Percentiles rank a stretch among this genome's conserved stretches.
phyloP scores from a whole-genome alignment of 2,888 invertebrate species.

The Lasioglossum villosulum region DNA sequence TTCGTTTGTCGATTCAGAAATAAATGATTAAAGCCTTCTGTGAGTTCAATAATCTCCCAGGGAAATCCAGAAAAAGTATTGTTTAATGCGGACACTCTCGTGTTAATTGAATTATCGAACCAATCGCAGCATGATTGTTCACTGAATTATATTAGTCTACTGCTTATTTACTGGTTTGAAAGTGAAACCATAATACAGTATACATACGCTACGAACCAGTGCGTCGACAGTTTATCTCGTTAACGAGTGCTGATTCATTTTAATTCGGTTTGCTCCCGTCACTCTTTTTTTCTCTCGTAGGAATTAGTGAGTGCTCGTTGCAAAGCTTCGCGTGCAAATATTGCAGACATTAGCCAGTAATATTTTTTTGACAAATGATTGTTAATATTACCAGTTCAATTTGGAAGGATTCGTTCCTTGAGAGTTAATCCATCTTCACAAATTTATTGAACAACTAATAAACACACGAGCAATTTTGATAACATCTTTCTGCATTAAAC shows the following conservation, averaged over 20 bases:
- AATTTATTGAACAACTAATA: background rate
- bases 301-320: background rate
- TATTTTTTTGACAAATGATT: background rate
- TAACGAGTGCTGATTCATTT: background rate
- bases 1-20: too few relatives aligned
- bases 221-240: background rate
- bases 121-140: background rate
- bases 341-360: background rate
- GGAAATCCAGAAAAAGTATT: background rate
- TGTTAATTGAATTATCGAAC: background rate
- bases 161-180: background rate
- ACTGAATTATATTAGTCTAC: background rate
- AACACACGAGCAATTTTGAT: background rate
- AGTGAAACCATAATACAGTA: background rate
- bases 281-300: background rate
- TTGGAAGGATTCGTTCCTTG: background rate
- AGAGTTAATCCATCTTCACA: background rate
- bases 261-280: background rate
- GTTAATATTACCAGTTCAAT: background rate
- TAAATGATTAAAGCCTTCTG: too few relatives aligned
- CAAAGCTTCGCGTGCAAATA: background rate
- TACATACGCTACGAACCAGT: background rate
- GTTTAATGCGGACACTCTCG: background rate
- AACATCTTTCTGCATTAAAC: background rate
- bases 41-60: background rate